Percentiles rank a stretch among this genome's conserved stretches.
These are phyloP conservation scores for Drosophila anomelani DNA, from an alignment of 2,888 invertebrate genomes.

Conservation along the genomic window DNA sequence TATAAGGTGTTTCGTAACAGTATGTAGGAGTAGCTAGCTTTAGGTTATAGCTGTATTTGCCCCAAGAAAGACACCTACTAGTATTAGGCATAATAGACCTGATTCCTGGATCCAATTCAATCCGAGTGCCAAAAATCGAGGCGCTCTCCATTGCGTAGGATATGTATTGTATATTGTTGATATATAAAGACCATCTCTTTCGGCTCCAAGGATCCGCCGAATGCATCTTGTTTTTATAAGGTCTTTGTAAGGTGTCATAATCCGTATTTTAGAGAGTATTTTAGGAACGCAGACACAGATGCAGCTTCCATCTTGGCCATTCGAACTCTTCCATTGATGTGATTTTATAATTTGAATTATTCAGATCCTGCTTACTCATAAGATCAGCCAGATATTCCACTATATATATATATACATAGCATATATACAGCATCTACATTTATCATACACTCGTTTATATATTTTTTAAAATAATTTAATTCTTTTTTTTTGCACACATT, in stretches of 20 bases:
- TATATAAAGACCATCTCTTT: conserved; percentile 25
- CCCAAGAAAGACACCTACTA: conserved; percentile 64
- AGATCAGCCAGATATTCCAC: conserved; percentile 32
- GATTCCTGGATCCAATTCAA: conserved; percentile 17
- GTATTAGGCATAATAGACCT: conserved; percentile 51
- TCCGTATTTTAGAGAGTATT: conserved; percentile 9
- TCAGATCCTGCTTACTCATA: conserved; percentile 21
- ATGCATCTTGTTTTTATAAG: not conserved
- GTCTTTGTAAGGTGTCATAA: conserved; percentile 9
- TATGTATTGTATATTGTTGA: conserved; percentile 35
- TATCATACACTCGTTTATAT: conserved; percentile 38
- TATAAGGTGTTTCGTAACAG: conserved; percentile 18
- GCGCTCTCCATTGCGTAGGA: conserved; percentile 12
- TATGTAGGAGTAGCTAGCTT: conserved; percentile 17
- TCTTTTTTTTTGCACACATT: conserved; percentile 37
- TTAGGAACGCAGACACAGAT: conserved; percentile 1
- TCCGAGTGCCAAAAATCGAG: conserved; percentile 61
- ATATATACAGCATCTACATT: conserved; percentile 31
- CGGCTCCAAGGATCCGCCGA: conserved; percentile 4
- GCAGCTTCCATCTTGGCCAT: conserved; percentile 35
- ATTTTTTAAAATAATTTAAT: conserved; percentile 47
- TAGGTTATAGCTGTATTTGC: conserved; percentile 12
- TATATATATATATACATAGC: conserved; percentile 24
- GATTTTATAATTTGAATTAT: conserved; percentile 49
- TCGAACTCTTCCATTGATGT: conserved; percentile 49